These are phyloP conservation scores for Hylaea fasciaria DNA, from an alignment of 2,888 invertebrate species.

Conservation along the genomic window DNA sequence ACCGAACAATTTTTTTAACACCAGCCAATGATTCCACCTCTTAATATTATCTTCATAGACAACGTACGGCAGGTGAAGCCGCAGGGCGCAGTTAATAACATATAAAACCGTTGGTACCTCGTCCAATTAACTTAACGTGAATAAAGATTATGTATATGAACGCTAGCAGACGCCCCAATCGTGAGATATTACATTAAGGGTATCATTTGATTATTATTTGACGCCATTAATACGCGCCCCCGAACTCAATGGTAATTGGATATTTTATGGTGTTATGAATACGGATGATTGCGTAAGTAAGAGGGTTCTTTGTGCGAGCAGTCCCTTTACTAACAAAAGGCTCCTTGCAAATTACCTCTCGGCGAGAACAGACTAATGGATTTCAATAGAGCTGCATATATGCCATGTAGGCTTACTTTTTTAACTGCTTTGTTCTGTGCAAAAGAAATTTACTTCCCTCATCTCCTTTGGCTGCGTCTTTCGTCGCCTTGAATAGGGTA, in stretches of 20 bases:
- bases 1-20: no score
- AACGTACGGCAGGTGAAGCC: no score
- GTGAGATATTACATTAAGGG: constrained; percentile 49
- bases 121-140: constrained; percentile 31
- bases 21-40: no score
- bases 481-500: constrained; percentile 69
- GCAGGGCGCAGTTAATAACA: constrained; percentile 4
- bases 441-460: constrained; percentile 75
- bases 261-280: constrained; percentile 70
- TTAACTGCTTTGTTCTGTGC: constrained; percentile 77
- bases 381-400: constrained; percentile 79
- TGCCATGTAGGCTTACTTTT: constrained; percentile 71
- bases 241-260: constrained; percentile 62
- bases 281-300: constrained; percentile 66
- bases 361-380: constrained; percentile 73
- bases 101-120: constrained; percentile 23
- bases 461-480: constrained; percentile 68
- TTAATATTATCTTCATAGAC: constrained; percentile 2
- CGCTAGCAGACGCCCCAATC: constrained; percentile 34
- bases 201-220: constrained; percentile 66
- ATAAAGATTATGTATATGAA: constrained; percentile 36
- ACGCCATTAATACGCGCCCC: constrained; percentile 59
- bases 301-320: constrained; percentile 64
- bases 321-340: constrained; percentile 75
- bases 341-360: constrained; percentile 76